A percentile compares a stretch with the other conserved stretches of the same genome.
Evolutionary conservation across 2,113 vertebrate species (phyloP).

Genomic region (Platysteira castanea): DNA sequence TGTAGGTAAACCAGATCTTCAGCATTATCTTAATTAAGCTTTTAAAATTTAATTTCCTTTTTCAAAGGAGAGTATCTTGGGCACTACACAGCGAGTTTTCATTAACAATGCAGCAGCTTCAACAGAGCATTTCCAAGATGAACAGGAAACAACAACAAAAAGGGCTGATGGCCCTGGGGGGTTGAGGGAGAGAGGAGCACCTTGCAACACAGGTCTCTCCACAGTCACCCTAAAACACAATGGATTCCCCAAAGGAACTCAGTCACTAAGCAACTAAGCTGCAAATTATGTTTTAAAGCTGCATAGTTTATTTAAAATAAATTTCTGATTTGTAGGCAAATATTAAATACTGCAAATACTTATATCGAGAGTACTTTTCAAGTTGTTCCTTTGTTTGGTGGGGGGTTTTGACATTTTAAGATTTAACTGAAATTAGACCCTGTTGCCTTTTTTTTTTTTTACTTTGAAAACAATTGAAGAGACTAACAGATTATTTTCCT

Average conservation of each 20-base stretch:
- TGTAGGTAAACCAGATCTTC: conserved; percentile 39
- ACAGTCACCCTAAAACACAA: background rate
- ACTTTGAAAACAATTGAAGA: background rate
- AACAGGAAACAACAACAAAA: conserved; percentile 18
- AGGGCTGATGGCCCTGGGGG: background rate
- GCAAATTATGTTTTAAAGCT: background rate
- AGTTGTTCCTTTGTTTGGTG: background rate
- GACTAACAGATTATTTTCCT: background rate
- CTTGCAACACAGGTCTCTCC: background rate
- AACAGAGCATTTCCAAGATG: background rate
- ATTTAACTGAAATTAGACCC: background rate
- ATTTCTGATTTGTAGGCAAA: background rate
- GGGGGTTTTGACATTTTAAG: background rate
- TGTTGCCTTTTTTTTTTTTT: background rate
- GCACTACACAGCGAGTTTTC: background rate
- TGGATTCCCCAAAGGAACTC: background rate
- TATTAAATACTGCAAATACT: background rate
- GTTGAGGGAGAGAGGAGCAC: background rate
- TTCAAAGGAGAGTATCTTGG: conserved; percentile 16
- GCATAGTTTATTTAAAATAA: background rate
- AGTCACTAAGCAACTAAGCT: background rate
- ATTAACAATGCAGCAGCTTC: conserved; percentile 52
- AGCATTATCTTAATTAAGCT: conserved; percentile 54
- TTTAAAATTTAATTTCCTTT: conserved; percentile 62
- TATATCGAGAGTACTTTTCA: background rate